A percentile compares a stretch with the other conserved stretches of the same genome.
Evolutionary conservation across 2,888 invertebrate species (phyloP).

Genomic region (Clitarchus hookeri): DNA sequence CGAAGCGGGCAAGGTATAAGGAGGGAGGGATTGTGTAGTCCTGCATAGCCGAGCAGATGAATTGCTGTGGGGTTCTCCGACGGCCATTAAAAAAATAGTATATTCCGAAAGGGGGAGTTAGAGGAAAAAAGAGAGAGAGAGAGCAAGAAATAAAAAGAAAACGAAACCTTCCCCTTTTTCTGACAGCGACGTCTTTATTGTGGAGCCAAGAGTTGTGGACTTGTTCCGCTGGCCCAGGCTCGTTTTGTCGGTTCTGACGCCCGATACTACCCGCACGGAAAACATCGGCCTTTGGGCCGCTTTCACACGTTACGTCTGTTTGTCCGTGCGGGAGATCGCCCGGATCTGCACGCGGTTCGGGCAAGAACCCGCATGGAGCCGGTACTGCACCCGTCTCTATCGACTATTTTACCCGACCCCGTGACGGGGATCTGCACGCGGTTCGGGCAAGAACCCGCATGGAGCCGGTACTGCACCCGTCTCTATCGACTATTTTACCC

Average conservation of each 20-base stretch:
- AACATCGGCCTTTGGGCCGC: no score
- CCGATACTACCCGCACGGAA: no score
- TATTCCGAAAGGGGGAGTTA: background rate
- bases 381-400: no score
- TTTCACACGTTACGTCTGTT: no score
- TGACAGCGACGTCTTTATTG: conserved; percentile 56
- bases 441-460: no score
- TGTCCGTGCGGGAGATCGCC: no score
- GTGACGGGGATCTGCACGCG: no score
- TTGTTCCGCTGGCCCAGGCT: background rate
- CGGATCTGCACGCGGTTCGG: no score
- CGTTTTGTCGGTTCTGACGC: background rate
- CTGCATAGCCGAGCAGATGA: conserved; percentile 21
- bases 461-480: no score
- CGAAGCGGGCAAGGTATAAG: background rate
- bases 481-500: no score
- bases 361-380: no score
- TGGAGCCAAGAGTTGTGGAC: conserved; percentile 37
- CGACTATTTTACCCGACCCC: no score
- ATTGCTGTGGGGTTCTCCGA: background rate
- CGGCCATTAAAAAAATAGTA: background rate
- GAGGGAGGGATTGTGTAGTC: background rate
- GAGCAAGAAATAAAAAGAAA: background rate
- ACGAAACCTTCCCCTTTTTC: conserved; percentile 32
- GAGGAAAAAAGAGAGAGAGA: conserved; percentile 54